phyloP scores from a whole-genome alignment of 2,797 vertebrate genomes.

The Spinus pinus region DNA sequence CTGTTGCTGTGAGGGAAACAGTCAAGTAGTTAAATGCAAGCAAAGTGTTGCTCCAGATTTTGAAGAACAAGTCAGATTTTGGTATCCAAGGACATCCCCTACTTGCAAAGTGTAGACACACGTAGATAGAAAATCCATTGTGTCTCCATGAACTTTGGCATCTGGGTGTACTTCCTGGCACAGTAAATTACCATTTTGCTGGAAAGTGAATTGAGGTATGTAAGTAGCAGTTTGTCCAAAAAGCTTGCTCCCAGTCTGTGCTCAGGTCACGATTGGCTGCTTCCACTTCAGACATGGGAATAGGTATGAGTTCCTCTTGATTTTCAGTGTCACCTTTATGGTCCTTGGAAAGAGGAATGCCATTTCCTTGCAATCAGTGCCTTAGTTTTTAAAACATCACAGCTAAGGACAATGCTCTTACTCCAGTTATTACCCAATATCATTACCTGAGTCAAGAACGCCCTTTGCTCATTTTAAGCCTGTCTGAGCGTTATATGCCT shows the following conservation, averaged over 20 bases:
- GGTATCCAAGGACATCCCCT: background rate
- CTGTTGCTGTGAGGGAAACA: background rate
- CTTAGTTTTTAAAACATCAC: background rate
- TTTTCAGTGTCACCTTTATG: background rate
- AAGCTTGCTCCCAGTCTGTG: background rate
- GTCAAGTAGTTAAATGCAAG: background rate
- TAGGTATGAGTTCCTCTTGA: fast-evolving
- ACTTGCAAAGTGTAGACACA: background rate
- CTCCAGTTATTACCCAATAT: background rate
- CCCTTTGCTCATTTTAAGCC: background rate
- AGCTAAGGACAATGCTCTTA: background rate
- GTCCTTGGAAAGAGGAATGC: background rate
- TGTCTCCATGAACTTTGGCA: background rate
- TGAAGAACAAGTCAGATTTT: background rate
- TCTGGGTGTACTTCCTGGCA: background rate
- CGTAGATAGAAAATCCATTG: background rate
- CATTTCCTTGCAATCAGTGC: background rate
- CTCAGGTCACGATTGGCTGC: background rate
- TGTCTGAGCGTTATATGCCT: background rate
- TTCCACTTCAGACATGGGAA: background rate
- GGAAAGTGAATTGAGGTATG: background rate
- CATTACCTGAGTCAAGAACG: background rate
- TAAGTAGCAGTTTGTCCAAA: background rate
- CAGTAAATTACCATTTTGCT: background rate
- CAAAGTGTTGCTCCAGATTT: background rate